These are phyloP conservation scores for Cephus spinipes DNA, from an alignment of 2,888 invertebrate genomes.

Conservation along the genomic window DNA sequence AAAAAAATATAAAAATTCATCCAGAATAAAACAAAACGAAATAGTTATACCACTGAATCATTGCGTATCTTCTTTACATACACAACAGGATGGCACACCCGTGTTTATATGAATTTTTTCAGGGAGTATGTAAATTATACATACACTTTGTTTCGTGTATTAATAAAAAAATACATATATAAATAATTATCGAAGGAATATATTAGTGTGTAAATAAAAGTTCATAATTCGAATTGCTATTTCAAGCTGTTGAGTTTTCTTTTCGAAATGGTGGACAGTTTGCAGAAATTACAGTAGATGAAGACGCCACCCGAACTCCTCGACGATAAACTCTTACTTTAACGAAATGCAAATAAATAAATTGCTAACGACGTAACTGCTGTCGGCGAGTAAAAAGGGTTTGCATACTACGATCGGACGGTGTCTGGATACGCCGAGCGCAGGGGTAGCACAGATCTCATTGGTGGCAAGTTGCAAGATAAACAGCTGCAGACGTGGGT, in stretches of 20 bases:
- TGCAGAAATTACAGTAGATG: background rate
- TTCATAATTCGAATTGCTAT: background rate
- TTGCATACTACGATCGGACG: slow-evolving; percentile 12
- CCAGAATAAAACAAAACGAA: too few species aligned
- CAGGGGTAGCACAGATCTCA: slow-evolving; percentile 16
- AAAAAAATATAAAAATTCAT: too few species aligned
- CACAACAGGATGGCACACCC: too few species aligned
- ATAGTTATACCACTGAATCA: too few species aligned
- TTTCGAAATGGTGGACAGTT: background rate
- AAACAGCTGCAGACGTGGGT: slow-evolving; percentile 30
- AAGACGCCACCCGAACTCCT: background rate
- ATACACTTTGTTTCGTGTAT: too few species aligned
- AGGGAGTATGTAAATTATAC: too few species aligned
- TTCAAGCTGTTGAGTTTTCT: background rate
- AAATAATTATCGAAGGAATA: background rate
- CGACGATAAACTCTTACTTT: slow-evolving; percentile 1
- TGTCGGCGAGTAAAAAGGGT: slow-evolving; percentile 16
- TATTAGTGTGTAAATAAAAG: background rate
- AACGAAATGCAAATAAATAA: slow-evolving; percentile 35
- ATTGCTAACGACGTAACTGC: slow-evolving; percentile 31
- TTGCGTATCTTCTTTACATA: too few species aligned
- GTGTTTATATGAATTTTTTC: too few species aligned
- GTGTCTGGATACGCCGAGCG: background rate
- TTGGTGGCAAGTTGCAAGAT: slow-evolving; percentile 33
- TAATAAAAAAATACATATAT: background rate